Conservation (phyloP, 2,888 invertebrate genomes). For the Luperina nickerlii region DNA sequence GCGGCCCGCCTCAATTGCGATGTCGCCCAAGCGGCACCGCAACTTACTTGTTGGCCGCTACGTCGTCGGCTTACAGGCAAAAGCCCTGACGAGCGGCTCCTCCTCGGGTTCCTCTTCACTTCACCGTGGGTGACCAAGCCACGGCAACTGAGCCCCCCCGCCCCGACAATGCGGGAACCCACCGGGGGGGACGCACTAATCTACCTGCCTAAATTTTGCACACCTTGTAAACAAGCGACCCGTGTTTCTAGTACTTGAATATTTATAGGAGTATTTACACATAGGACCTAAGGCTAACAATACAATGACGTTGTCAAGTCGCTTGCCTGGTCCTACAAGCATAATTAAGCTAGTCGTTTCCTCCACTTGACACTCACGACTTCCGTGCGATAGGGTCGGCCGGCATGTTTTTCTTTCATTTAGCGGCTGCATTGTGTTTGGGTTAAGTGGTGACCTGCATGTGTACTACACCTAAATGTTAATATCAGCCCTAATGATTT, state of each 20-base stretch:
- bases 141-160: too few species aligned
- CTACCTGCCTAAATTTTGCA: slow-evolving; percentile 8
- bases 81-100: too few species aligned
- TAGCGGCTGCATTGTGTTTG: slow-evolving; percentile 52
- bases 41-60: too few species aligned
- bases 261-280: slow-evolving; percentile 49
- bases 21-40: too few species aligned
- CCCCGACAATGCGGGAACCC: too few species aligned
- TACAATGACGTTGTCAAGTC: slow-evolving; percentile 55
- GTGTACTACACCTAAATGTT: slow-evolving; percentile 50
- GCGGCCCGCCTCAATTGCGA: too few species aligned
- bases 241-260: slow-evolving; percentile 31
- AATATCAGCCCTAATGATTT: slow-evolving; percentile 45
- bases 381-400: slow-evolving; percentile 61
- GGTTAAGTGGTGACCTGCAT: slow-evolving; percentile 65
- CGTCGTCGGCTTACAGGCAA: too few species aligned
- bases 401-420: slow-evolving; percentile 64
- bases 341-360: slow-evolving; percentile 67
- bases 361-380: slow-evolving; percentile 62
- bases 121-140: too few species aligned
- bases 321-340: slow-evolving; percentile 54
- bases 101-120: too few species aligned
- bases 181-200: not conserved
- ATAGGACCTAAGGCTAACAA: slow-evolving; percentile 37
- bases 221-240: slow-evolving; percentile 27